Conservation (phyloP, 1,140 invertebrate species). For the Ectropis grisescens region DNA sequence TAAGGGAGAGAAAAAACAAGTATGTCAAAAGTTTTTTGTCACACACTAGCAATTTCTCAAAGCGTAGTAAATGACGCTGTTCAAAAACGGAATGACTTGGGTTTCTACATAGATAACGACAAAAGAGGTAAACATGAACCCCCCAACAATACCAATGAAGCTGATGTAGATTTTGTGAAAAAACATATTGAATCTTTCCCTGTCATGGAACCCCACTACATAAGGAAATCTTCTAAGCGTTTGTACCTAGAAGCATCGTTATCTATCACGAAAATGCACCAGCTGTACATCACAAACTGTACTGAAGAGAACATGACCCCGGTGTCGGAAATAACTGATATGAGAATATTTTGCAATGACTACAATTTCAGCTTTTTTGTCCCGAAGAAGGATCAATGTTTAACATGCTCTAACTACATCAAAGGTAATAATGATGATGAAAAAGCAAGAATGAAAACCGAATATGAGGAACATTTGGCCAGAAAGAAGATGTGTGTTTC, state of each 20-base stretch:
- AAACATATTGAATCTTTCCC: constrained; percentile 8
- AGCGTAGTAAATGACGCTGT: constrained; percentile 5
- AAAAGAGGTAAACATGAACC: constrained; percentile 5
- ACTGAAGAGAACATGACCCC: constrained; percentile 3
- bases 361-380: constrained; percentile 12
- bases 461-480: constrained; percentile 5
- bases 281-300: constrained; percentile 5
- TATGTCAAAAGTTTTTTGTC: constrained; percentile 11
- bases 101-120: constrained; percentile 1
- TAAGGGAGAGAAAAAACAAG: constrained; percentile 1
- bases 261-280: constrained; percentile 6
- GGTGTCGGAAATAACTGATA: too few species aligned
- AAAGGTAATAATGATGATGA: constrained; percentile 4
- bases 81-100: background rate
- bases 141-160: constrained; percentile 5
- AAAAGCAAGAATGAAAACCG: background rate
- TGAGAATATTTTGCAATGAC: constrained; percentile 10
- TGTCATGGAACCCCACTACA: constrained; percentile 7
- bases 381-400: constrained; percentile 14
- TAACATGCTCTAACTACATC: constrained; percentile 5
- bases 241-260: constrained; percentile 7
- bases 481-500: constrained; percentile 2
- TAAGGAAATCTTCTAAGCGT: constrained; percentile 4
- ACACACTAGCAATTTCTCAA: constrained; percentile 4
- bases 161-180: constrained; percentile 2